Percentiles rank a stretch among this genome's conserved stretches.
phyloP scores from a whole-genome alignment of 37 sponge, comb jelly and placozoan genomes.

The Tethya wilhelma region DNA sequence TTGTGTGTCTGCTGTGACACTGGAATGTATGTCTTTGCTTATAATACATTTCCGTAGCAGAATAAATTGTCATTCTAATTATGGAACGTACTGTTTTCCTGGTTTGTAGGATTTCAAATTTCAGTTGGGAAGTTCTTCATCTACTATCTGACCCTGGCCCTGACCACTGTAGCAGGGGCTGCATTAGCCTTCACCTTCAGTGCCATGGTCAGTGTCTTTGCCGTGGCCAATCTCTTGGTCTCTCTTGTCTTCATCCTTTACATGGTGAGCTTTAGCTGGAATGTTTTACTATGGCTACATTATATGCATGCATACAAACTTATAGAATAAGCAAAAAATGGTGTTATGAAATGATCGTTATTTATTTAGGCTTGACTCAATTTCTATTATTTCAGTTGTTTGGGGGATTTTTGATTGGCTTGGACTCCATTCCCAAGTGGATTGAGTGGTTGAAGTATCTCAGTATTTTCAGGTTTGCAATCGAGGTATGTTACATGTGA shows the following conservation, averaged over 20 bases:
- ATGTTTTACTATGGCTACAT: background rate
- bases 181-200: conserved; percentile 57
- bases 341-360: background rate
- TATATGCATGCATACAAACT: background rate
- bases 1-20: no score
- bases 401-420: conserved; percentile 71
- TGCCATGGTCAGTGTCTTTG: conserved; percentile 59
- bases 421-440: conserved; percentile 49
- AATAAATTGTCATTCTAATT: no score
- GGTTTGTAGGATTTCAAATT: conserved; percentile 39
- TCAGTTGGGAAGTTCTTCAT: conserved; percentile 50
- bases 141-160: conserved; percentile 53
- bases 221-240: conserved; percentile 59
- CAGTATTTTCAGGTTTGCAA: conserved; percentile 58
- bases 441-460: conserved; percentile 72
- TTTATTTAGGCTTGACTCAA: background rate
- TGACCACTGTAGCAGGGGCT: conserved; percentile 57
- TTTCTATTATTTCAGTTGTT: conserved; percentile 49
- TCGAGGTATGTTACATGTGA: conserved; percentile 55
- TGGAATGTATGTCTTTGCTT: no score
- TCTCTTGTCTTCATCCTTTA: conserved; percentile 56
- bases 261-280: conserved; percentile 65
- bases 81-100: no score
- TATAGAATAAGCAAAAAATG: background rate
- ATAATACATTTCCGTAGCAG: no score